Evolutionary conservation across 2,113 vertebrate genomes (phyloP), one percentile per base, ranked within the genome.

Genomic region (Eidolon helvum): DNA sequence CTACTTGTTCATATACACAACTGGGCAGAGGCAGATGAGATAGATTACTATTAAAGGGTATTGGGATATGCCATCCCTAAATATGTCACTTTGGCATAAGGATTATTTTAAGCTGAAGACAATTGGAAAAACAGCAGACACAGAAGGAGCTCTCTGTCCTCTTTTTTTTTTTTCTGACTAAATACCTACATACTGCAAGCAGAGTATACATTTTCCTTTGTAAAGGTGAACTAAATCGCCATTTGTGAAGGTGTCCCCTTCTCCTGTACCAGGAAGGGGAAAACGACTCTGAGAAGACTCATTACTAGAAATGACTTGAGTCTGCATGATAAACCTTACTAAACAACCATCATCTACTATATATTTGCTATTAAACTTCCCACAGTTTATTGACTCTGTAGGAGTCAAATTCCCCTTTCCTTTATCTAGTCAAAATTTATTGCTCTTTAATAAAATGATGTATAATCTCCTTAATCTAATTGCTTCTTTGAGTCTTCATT

Each of bases 41-140:
- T 0, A 30, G 35, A 33, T 45, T 28, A 19, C 0, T 43, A 30
- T 24, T 6, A 16, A 50, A 33, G 5, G 2, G 28, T 7, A 22
- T 79, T 40, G 65, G 66, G 75, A 68, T n/a, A 78, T 10, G 9
- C 8, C 26, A 48, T 11, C 22, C 14, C 22, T 28, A 66, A 61
- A 83, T 71, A 53, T 33, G 38, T 15, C 14, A 38, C 35, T 38
- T 80, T 28, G 40, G 3, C 30, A 15, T 14, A 26, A 68, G 7
- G 26, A 21, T 35, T 59, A 57, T n/a, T 84, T 24, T 72, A 45
- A 85, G 38, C 55, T 65, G 10, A 75, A 91, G 30, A 9, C 43
- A 69, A 9, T 2, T n/a, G 24, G 84, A 30, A 57, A 57, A 65
- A 22, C 3, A 72, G 14, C 22, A 68, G 15, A 59, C 21, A 45